Base-by-base conservation (phyloP, 2,113 vertebrate species). In the Callipepla californica region DNA sequence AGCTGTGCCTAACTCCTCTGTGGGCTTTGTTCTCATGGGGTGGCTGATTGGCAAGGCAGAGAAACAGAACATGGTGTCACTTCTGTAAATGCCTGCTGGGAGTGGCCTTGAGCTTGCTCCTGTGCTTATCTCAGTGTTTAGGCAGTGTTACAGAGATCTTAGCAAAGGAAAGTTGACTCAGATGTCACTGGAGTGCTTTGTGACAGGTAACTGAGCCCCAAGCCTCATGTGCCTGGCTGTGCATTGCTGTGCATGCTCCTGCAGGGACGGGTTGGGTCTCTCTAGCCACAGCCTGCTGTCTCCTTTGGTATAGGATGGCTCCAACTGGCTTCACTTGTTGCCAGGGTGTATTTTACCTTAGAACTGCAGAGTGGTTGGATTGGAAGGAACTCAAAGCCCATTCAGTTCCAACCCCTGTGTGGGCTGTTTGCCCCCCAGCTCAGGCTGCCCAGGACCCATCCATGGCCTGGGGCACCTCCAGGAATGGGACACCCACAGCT, bases 161-260 rank as follows among this genome's bases (percentile, higher is more conserved):
- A 13, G 67, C 36, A 32, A 3, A 2, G 32, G 16, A 42, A 73
- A 81, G 8, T 75, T 30, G 26, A 20, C 73, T 80, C 45, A 42
- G 22, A 7, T 1, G 4, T 51, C 65, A 3, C 8, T 34, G 17
- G 22, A 3, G 13, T 11, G 5, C 12, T 51, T 65, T 12, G 44
- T 12, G 50, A 38, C 25, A 32, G 63, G 47, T 53, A 2, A 13
- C 38, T 26, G 85, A 80, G 21, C 57, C 62, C 65, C 9, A 8
- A 2, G 34, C 32, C 38, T 20, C 0, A 0, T 0, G 3, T 30
- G 21, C 18, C 44, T 23, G 61, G 30, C 8, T 5, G 0, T 3
- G 7, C 1, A 1, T 63, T 18, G 59, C 7, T 30, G 7, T 47
- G 10, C 5, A 14, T 13, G 2, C 30, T 59, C 26, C 48, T 69